phyloP scores from a whole-genome alignment of 1,140 invertebrate species.

The Zaprionus davidi region DNA sequence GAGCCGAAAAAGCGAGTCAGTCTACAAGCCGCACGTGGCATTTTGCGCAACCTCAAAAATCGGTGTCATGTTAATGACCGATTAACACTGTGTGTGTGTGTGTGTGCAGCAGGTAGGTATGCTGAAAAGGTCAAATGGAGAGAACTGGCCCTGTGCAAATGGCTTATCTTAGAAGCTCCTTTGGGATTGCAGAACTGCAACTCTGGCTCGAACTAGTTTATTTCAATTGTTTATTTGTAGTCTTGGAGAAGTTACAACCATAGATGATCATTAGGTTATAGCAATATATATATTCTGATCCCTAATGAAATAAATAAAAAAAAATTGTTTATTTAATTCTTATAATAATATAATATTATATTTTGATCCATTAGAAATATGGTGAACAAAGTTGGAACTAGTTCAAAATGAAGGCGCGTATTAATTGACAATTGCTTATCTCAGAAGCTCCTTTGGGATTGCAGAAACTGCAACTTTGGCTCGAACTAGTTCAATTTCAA shows the following conservation, averaged over 20 bases:
- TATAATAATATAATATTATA: no score
- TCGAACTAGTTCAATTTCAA: neutral
- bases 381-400: neutral
- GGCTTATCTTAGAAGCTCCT: no score
- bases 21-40: slow-evolving; percentile 40
- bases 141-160: slow-evolving; percentile 32
- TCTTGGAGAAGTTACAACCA: no score
- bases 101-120: slow-evolving; percentile 4
- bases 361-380: neutral
- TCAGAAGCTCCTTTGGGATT: no score
- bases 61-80: slow-evolving; percentile 78
- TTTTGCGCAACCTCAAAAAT: slow-evolving; percentile 67
- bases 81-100: slow-evolving; percentile 63
- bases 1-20: neutral
- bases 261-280: no score
- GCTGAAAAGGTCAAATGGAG: neutral
- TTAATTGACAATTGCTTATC: neutral
- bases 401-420: neutral
- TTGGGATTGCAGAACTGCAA: no score
- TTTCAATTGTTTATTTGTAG: no score
- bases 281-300: no score
- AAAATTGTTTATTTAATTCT: no score
- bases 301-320: no score
- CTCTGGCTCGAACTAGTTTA: neutral
- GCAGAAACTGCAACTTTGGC: no score